Base-by-base conservation (phyloP, 2,113 vertebrate genomes). In the Tyto alba region DNA sequence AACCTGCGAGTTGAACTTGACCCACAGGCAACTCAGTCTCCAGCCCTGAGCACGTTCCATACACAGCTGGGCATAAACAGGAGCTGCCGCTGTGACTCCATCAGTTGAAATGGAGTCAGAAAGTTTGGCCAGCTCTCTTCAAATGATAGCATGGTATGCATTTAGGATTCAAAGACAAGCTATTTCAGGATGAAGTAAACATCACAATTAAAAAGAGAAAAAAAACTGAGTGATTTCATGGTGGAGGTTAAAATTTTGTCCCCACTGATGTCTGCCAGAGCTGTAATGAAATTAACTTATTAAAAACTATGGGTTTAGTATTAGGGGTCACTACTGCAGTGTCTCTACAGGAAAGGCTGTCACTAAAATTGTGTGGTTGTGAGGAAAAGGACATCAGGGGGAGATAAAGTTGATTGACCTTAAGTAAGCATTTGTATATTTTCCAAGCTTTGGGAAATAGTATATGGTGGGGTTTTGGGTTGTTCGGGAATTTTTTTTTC, bases 131-230 rank as follows among this genome's bases (percentile, higher is more conserved):
- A 53, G 21, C 63, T 77, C 88, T 66, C 32, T 50, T 57, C 69
- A 53, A 57, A 41, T 7, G 0, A 82, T 8, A 72, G 20, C 30
- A 64, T 1, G 5, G 25, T 22, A 50, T 0, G 0, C 32, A 63
- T 45, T 73, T 32, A 60, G 26, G 32, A 85, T 50, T 74, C 32
- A 74, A 84, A 85, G 19, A 29, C 13, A 40, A 76, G 38, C 18
- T 85, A 30, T 16, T 17, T 18, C 16, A 74, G 29, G 64, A 57
- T 26, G 10, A 72, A 55, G 19, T 56, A 59, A 67, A 93, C 88
- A 64, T 17, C 21, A 21, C 9, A 50, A 43, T 55, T 48, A 50
- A 55, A 90, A 67, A 50, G n/a, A 75, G 8, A 67, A 68, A 67
- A 78, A 27, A 19, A 68, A 55, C 21, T 21, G 57, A 57, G 27